These are phyloP conservation scores for Sparidentex hasta DNA, from an alignment of 2,797 vertebrate genomes.

Conservation along the genomic window DNA sequence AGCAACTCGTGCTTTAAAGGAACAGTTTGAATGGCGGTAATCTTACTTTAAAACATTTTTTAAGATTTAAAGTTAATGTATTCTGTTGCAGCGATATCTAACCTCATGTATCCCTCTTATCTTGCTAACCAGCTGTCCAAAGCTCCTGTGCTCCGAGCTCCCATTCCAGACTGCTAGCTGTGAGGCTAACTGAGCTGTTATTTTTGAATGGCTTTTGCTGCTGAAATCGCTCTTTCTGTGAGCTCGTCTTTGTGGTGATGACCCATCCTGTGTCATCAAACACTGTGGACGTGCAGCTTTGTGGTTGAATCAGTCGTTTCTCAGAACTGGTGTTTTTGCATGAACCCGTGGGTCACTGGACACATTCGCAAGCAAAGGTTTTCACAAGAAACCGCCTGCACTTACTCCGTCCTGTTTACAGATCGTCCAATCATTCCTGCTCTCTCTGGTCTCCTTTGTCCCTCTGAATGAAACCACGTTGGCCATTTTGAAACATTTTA, in stretches of 20 bases:
- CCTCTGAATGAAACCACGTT: constrained; percentile 27
- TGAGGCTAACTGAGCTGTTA: no score
- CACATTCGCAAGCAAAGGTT: constrained; percentile 1
- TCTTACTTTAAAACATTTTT: no score
- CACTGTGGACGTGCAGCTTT: background rate
- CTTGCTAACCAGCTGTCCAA: no score
- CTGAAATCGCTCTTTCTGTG: background rate
- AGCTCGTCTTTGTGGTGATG: background rate
- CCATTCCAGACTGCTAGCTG: no score
- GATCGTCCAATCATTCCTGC: background rate
- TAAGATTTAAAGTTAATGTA: no score
- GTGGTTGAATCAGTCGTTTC: background rate
- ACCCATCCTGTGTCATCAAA: background rate
- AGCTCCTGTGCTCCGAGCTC: no score
- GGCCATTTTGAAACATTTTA: constrained; percentile 22
- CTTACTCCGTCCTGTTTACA: background rate
- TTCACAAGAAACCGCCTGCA: constrained; percentile 2
- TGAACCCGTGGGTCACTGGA: background rate
- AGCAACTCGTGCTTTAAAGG: background rate
- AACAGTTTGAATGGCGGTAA: no score
- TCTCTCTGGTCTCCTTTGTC: constrained; percentile 24
- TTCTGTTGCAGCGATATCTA: no score
- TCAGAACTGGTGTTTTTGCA: background rate
- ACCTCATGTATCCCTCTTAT: no score
- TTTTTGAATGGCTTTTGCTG: background rate